Base-by-base conservation (phyloP, 2,888 invertebrate genomes). In the Incurvaria masculella region DNA sequence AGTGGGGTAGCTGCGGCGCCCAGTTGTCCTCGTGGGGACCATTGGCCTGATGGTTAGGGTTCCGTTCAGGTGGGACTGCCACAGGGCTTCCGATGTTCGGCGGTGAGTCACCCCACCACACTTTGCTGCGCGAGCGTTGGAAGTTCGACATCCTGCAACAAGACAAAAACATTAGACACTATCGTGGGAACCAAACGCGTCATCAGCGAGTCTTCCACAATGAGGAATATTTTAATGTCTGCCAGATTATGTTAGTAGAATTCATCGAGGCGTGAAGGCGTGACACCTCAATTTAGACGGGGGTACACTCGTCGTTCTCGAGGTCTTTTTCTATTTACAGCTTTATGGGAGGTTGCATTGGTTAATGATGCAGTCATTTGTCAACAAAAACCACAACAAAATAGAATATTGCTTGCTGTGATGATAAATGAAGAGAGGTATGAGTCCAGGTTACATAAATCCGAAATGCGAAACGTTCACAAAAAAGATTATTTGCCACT, bases 51-150 rank as follows among this genome's bases (percentile, higher is more conserved):
- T 26, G 46, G 59, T 67, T 65, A 56, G 60, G 63, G 59, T 69
- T 68, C 61, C 68, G 64, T 48, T 63, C 62, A 44, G 67, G 55
- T 53, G 62, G 65, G 47, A 61, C 61, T 14, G 75, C 68, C 23
- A 76, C 69, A 27, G 79, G 79, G 56, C 75, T 79, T 46, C 69
- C 72, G 42, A 71, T 57, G 52, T 64, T 68, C 49, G 69, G 70
- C 55, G 75, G 72, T 56, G 75, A 68, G 60, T 79, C 80, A 49
- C 80, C 82, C 84, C 85, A 86, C 85, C 85, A 86, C 11, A 86
- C 85, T 68, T 85, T 85, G 66, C 85, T 85, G 53, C 83, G 80
- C 54, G 82, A 81, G 58, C 86, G 75, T 71, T 84, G 84, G 64
- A 86, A 86, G 65, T 83, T 83, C 48, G 83, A 80, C 85, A 85